These are phyloP conservation scores for Poecilia gillii DNA, from an alignment of 2,797 vertebrate genomes.

Conservation along the genomic window DNA sequence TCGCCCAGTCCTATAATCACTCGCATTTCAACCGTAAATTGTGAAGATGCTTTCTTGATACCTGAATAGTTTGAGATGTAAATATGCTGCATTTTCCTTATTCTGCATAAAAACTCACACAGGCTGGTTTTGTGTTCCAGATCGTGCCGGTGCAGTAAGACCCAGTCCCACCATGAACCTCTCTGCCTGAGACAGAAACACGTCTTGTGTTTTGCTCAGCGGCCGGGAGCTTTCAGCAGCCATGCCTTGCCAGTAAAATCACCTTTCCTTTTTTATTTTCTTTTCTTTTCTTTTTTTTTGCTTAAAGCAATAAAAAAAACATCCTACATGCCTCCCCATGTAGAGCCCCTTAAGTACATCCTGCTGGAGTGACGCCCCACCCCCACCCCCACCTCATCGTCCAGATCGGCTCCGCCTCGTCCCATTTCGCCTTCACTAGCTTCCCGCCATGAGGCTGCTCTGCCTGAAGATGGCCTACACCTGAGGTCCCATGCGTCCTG, in stretches of 20 bases:
- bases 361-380: slow-evolving; percentile 87
- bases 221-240: slow-evolving; percentile 85
- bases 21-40: no score
- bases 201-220: slow-evolving; percentile 83
- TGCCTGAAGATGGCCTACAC: slow-evolving; percentile 89
- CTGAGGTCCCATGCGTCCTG: slow-evolving; percentile 95
- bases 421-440: slow-evolving; percentile 67
- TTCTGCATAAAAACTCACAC: slow-evolving; percentile 24
- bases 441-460: slow-evolving; percentile 84
- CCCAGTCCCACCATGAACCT: slow-evolving; percentile 88
- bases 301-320: slow-evolving; percentile 83
- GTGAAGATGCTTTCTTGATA: not conserved
- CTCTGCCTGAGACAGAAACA: slow-evolving; percentile 81
- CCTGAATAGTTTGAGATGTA: not conserved
- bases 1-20: not conserved
- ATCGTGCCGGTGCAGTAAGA: slow-evolving; percentile 89
- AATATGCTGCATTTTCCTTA: not conserved
- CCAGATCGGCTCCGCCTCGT: slow-evolving; percentile 77
- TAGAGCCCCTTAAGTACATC: slow-evolving; percentile 84
- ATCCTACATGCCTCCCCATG: slow-evolving; percentile 87
- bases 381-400: slow-evolving; percentile 45
- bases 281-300: slow-evolving; percentile 78
- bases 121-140: slow-evolving; percentile 77
- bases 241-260: slow-evolving; percentile 90
- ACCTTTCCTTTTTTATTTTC: slow-evolving; percentile 38